Evolutionary conservation across 2,888 invertebrate genomes (phyloP).

Genomic region (Drosophila borealis): DNA sequence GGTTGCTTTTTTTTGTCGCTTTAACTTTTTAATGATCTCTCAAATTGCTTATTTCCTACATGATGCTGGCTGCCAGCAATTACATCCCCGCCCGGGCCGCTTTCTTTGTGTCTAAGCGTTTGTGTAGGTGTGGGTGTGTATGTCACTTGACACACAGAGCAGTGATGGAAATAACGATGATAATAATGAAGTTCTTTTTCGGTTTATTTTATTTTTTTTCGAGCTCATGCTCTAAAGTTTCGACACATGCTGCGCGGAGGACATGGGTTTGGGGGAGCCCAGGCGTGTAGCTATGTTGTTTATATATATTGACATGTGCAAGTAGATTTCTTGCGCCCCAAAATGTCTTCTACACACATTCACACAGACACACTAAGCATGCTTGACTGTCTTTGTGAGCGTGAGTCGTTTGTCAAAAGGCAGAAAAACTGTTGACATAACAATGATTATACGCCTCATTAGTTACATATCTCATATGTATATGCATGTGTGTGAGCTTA

Average conservation of each 20-base stretch:
- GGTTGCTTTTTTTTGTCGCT: constrained; percentile 53
- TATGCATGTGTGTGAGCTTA: constrained; percentile 22
- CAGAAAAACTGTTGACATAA: constrained; percentile 81
- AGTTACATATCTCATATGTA: constrained; percentile 62
- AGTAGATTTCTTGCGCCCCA: constrained; percentile 55
- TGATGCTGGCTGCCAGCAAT: constrained; percentile 69
- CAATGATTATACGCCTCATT: constrained; percentile 81
- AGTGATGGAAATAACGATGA: constrained; percentile 59
- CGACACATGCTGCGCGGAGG: constrained; percentile 45
- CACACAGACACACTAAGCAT: constrained; percentile 37
- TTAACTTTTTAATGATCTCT: constrained; percentile 79
- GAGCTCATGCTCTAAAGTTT: constrained; percentile 53
- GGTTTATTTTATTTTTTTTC: constrained; percentile 8
- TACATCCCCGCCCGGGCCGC: constrained; percentile 49
- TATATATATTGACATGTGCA: constrained; percentile 77
- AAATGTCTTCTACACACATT: constrained; percentile 45
- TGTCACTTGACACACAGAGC: constrained; percentile 59
- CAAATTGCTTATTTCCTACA: constrained; percentile 80
- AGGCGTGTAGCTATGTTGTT: constrained; percentile 50
- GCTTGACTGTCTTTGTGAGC: constrained; percentile 23
- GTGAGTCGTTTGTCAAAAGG: constrained; percentile 73
- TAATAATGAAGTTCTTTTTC: constrained; percentile 64
- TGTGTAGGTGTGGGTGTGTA: constrained; percentile 28
- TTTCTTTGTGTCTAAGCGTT: constrained; percentile 33
- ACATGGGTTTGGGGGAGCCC: constrained; percentile 12